These are phyloP conservation scores for Papilio xuthus DNA, from an alignment of 1,140 invertebrate genomes.

Conservation along the genomic window DNA sequence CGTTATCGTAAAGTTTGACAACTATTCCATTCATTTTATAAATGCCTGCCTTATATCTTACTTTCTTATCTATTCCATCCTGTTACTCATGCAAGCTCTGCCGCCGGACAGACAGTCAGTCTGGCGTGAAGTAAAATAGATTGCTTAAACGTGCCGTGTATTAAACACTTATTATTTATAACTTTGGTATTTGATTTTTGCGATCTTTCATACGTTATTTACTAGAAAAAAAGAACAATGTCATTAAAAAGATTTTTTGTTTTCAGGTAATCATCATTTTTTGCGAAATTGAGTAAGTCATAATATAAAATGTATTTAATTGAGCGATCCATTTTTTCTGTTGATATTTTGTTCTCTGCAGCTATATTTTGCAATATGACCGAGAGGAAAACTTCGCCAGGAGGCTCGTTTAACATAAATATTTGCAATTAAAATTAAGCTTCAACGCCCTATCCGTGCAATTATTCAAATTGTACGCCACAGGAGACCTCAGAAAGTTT, in stretches of 20 bases:
- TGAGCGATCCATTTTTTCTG: neutral
- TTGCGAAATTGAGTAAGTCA: neutral
- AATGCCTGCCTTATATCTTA: neutral
- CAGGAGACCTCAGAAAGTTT: slow-evolving; percentile 80
- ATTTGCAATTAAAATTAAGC: slow-evolving; percentile 81
- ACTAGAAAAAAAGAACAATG: neutral
- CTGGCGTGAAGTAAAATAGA: slow-evolving; percentile 23
- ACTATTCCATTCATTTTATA: neutral
- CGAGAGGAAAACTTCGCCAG: slow-evolving; percentile 52
- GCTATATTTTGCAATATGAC: slow-evolving; percentile 67
- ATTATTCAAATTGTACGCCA: slow-evolving; percentile 81
- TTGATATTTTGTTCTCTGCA: neutral
- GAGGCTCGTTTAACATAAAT: slow-evolving; percentile 78
- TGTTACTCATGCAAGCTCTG: slow-evolving; percentile 24
- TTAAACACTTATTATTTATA: slow-evolving; percentile 8
- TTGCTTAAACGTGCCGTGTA: slow-evolving; percentile 18
- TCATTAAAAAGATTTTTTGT: slow-evolving; percentile 1
- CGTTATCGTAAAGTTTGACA: neutral
- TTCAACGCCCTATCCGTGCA: slow-evolving; percentile 73
- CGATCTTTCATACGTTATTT: neutral
- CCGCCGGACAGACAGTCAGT: slow-evolving; percentile 12
- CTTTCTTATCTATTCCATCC: slow-evolving; percentile 29
- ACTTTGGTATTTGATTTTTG: slow-evolving; percentile 6
- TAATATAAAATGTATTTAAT: neutral
- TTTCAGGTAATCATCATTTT: slow-evolving; percentile 27